Evolutionary conservation across 30 jellyfish, hydroid and myxozoan species (phyloP).

Genomic region (Pelagia noctiluca): DNA sequence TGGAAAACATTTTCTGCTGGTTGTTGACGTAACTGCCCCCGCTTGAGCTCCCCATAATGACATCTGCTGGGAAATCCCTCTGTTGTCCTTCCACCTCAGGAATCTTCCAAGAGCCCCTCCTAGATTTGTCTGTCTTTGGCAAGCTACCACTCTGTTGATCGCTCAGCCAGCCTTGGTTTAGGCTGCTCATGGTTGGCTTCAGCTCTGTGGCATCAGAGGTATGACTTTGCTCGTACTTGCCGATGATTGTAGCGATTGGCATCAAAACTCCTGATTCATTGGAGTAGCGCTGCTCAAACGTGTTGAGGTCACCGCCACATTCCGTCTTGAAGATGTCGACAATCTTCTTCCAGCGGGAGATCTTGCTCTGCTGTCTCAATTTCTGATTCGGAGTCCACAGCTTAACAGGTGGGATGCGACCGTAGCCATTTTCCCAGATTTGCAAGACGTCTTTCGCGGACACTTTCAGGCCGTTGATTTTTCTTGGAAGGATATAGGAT

Average conservation of each 20-base stretch:
- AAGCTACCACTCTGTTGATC: neutral
- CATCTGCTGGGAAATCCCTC: too few relatives aligned
- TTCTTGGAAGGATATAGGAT: constrained; percentile 85
- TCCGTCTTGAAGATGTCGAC: constrained; percentile 87
- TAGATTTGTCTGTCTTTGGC: too few relatives aligned
- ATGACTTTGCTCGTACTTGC: constrained; percentile 74
- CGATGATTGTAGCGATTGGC: constrained; percentile 93
- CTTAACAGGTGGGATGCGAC: constrained; percentile 93
- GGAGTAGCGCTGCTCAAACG: constrained; percentile 72
- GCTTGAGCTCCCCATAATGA: too few relatives aligned
- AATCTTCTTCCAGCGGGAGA: constrained; percentile 97
- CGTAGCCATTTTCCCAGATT: constrained; percentile 94
- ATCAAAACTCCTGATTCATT: constrained; percentile 76
- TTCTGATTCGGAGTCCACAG: constrained; percentile 91
- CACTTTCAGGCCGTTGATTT: constrained; percentile 92
- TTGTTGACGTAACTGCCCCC: too few relatives aligned
- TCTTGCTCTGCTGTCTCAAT: constrained; percentile 89
- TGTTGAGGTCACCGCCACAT: constrained; percentile 74
- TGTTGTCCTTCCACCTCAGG: too few relatives aligned
- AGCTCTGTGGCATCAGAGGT: constrained; percentile 1
- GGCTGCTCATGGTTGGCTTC: constrained; percentile 53
- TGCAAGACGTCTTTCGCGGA: constrained; percentile 93
- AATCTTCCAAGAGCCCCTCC: too few relatives aligned
- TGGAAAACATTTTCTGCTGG: neutral
- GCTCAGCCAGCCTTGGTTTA: neutral